Percentiles rank a stretch among this genome's conserved stretches.
Evolutionary conservation across 2,113 vertebrate species (phyloP).

Genomic region (Eleginops maclovinus): DNA sequence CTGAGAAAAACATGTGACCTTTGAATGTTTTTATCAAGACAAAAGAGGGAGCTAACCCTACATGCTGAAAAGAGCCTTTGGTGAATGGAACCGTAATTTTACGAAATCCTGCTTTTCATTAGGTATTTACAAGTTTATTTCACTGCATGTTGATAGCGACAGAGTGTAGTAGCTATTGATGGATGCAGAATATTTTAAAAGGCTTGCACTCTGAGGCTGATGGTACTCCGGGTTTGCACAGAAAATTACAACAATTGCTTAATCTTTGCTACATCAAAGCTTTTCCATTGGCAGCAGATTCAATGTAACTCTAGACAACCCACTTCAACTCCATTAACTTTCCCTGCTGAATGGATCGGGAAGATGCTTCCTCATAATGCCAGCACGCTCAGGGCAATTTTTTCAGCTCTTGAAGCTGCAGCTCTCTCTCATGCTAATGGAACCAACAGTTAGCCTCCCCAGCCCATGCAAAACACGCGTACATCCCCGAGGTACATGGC

Average conservation of each 20-base stretch:
- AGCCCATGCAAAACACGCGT: constrained; percentile 68
- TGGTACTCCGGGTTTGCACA: constrained; percentile 34
- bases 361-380: constrained; percentile 68
- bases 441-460: constrained; percentile 65
- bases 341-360: constrained; percentile 67
- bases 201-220: constrained; percentile 22
- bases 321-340: constrained; percentile 79
- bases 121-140: background rate
- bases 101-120: no score
- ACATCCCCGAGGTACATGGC: constrained; percentile 67
- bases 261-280: constrained; percentile 72
- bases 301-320: constrained; percentile 70
- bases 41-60: background rate
- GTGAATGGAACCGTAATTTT: background rate
- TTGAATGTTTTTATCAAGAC: constrained; percentile 1
- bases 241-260: constrained; percentile 62
- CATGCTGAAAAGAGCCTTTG: background rate
- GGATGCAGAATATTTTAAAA: constrained; percentile 26
- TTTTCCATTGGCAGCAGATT: constrained; percentile 62
- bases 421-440: constrained; percentile 77
- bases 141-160: background rate
- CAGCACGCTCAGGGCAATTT: constrained; percentile 64
- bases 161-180: constrained; percentile 8
- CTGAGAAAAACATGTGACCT: background rate
- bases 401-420: constrained; percentile 60